These are phyloP conservation scores for Chelon auratus DNA, from an alignment of 2,797 vertebrate species.

Conservation along the genomic window DNA sequence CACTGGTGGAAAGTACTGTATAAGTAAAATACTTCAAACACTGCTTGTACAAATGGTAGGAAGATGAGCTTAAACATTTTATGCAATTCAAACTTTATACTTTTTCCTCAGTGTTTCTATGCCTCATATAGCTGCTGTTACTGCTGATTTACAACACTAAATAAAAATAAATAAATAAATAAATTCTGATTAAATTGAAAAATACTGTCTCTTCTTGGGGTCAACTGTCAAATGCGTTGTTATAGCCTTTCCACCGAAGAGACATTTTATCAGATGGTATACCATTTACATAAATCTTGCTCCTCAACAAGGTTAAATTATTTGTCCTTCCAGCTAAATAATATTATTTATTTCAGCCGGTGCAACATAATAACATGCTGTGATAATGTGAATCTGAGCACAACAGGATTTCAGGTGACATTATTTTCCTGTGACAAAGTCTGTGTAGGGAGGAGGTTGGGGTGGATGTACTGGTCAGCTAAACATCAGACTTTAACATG, in stretches of 20 bases:
- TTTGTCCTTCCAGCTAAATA: background rate
- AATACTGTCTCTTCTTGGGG: too few species aligned
- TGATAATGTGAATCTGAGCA: background rate
- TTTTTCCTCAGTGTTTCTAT: too few species aligned
- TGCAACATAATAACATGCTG: background rate
- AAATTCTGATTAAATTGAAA: background rate
- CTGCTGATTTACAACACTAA: background rate
- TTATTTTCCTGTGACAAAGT: background rate
- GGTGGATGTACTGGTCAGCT: background rate
- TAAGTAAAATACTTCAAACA: too few species aligned
- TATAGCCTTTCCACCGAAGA: background rate
- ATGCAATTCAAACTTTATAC: too few species aligned
- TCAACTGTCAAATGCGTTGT: background rate
- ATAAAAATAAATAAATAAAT: too few species aligned
- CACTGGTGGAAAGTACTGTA: too few species aligned
- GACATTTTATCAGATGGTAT: background rate
- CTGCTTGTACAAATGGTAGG: too few species aligned
- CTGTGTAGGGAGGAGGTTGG: background rate
- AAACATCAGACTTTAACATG: too few species aligned
- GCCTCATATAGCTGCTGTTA: background rate
- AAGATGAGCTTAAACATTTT: too few species aligned
- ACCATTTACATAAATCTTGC: background rate
- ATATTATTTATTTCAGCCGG: background rate
- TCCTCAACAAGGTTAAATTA: too few species aligned
- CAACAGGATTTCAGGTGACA: background rate